A percentile compares a stretch with the other conserved stretches of the same genome.
phyloP scores from a whole-genome alignment of 2,113 vertebrate genomes.

The Aviceda subcristata region DNA sequence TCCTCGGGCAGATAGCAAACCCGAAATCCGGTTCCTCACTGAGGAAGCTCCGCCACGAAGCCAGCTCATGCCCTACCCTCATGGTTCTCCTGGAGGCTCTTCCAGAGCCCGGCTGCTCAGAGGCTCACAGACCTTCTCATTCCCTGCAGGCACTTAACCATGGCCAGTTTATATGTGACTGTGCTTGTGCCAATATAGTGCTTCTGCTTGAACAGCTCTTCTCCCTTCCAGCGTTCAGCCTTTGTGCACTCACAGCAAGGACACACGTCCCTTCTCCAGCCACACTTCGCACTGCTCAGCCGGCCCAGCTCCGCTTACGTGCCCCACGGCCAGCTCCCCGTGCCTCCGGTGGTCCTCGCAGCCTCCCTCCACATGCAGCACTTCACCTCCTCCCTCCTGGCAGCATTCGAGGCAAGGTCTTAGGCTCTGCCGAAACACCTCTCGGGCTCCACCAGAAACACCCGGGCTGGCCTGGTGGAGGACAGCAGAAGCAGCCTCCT shows the following conservation, averaged over 20 bases:
- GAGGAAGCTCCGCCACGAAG: background rate
- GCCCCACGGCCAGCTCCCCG: background rate
- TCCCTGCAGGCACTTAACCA: slow-evolving; percentile 17
- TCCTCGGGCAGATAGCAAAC: background rate
- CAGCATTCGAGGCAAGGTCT: background rate
- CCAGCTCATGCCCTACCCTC: background rate
- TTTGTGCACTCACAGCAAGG: background rate
- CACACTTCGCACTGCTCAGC: accelerated
- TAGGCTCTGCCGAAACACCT: accelerated
- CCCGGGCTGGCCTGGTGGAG: accelerated
- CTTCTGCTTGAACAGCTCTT: background rate
- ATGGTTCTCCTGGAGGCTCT: background rate
- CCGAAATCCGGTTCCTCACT: background rate
- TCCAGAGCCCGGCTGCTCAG: background rate
- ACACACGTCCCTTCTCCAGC: background rate
- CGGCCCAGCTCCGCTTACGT: accelerated
- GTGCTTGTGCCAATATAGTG: background rate
- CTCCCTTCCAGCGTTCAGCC: background rate
- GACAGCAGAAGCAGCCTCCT: accelerated
- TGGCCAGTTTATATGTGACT: background rate
- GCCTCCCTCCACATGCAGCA: accelerated
- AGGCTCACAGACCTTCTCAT: background rate
- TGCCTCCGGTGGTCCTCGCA: accelerated
- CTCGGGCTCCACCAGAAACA: background rate
- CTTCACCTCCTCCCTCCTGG: background rate